Conservation (phyloP, 92 coral and sea anemone species). For the Porites lobata region DNA sequence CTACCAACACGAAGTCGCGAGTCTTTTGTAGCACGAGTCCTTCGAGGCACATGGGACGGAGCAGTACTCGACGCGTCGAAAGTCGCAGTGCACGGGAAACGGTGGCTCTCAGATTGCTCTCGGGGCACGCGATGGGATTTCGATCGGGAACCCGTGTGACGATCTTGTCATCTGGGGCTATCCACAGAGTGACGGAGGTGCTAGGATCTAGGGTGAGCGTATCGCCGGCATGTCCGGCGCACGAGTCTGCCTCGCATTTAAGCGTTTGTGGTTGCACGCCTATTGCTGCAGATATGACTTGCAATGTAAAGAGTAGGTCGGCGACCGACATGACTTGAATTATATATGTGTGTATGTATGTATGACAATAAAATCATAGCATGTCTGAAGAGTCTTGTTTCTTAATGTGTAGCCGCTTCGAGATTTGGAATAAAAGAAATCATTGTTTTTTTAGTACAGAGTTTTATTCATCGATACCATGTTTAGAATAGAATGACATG, state of each 20-base stretch:
- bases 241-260: neutral
- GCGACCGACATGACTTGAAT: neutral
- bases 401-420: no score
- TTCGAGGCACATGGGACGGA: slow-evolving; percentile 23
- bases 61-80: neutral
- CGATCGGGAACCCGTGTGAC: neutral
- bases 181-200: slow-evolving; percentile 7
- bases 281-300: neutral
- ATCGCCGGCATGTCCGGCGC: neutral
- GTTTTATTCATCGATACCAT: no score
- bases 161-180: slow-evolving; percentile 16
- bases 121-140: slow-evolving; percentile 1
- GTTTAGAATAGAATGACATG: no score
- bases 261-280: neutral
- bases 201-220: neutral
- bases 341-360: no score
- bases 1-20: neutral
- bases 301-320: no score
- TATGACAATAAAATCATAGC: no score
- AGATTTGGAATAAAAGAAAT: no score
- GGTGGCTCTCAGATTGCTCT: neutral
- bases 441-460: no score
- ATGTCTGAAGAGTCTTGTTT: no score
- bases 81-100: neutral
- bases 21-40: slow-evolving; percentile 16